Evolutionary conservation across 1,140 invertebrate genomes (phyloP).

Genomic region (Lucilia sericata): DNA sequence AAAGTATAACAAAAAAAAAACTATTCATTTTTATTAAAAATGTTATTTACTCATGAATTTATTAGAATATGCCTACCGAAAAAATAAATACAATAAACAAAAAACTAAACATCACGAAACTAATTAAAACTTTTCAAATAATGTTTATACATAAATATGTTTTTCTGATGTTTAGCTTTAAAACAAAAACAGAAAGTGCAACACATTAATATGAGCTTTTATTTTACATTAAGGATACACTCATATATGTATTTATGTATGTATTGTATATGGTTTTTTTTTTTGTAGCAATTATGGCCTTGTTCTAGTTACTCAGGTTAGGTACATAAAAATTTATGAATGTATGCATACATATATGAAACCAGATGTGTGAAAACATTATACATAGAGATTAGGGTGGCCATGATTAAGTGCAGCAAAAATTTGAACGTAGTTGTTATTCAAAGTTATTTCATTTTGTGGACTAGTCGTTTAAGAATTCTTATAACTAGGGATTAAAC

Average conservation of each 20-base stretch:
- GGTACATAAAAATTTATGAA: neutral
- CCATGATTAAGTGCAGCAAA: no score
- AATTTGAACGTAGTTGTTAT: no score
- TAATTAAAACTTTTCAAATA: slow-evolving; percentile 5
- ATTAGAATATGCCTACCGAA: neutral
- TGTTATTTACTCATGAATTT: neutral
- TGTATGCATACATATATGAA: neutral
- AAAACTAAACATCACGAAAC: neutral
- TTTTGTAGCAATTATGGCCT: neutral
- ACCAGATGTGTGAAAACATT: neutral
- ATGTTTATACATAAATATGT: neutral
- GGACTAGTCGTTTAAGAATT: no score
- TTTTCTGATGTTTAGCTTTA: neutral
- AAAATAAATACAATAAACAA: neutral
- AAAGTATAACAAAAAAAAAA: neutral
- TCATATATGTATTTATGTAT: neutral
- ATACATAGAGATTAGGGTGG: no score
- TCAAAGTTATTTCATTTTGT: no score
- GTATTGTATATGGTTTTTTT: neutral
- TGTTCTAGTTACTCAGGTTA: neutral
- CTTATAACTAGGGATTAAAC: no score
- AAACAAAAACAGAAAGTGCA: neutral
- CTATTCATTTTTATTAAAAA: neutral
- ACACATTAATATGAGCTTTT: slow-evolving; percentile 10
- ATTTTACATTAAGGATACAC: neutral